phyloP scores from a whole-genome alignment of 2,888 invertebrate genomes.

The Napeogenes inachia region DNA sequence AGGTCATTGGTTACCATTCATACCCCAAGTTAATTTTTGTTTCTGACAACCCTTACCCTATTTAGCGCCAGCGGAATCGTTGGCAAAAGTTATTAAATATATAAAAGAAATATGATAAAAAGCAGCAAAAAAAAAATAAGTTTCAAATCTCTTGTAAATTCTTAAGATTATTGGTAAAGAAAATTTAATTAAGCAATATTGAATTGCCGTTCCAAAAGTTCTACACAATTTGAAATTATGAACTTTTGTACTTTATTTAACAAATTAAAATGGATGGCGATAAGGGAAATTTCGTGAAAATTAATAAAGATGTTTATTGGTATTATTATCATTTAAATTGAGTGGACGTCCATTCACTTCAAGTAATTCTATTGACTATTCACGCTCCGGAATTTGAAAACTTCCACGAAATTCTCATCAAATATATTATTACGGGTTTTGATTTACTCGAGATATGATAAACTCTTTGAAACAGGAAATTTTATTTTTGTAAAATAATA shows the following conservation, averaged over 20 bases:
- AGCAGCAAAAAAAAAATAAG: too few species aligned
- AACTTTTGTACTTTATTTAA: constrained; percentile 2
- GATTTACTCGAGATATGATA: background rate
- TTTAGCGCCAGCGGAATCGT: too few species aligned
- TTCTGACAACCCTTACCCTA: too few species aligned
- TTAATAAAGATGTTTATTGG: constrained; percentile 30
- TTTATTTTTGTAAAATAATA: background rate
- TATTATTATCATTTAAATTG: constrained; percentile 29
- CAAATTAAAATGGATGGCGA: constrained; percentile 2
- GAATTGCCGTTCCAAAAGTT: background rate
- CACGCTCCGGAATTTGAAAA: background rate
- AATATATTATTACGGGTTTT: background rate
- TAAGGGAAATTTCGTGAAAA: constrained; percentile 10
- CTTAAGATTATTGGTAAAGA: background rate
- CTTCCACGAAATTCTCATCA: background rate
- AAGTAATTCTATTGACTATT: constrained; percentile 25
- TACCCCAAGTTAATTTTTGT: too few species aligned
- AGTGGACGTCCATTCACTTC: constrained; percentile 19
- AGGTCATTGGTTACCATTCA: too few species aligned
- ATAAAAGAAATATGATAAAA: too few species aligned
- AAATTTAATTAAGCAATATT: constrained; percentile 2
- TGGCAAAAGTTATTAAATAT: too few species aligned
- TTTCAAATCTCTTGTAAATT: background rate
- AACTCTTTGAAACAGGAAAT: too few species aligned
- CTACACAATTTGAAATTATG: background rate